Base-by-base conservation (phyloP, 2,888 invertebrate species). In the Amiota minor region DNA sequence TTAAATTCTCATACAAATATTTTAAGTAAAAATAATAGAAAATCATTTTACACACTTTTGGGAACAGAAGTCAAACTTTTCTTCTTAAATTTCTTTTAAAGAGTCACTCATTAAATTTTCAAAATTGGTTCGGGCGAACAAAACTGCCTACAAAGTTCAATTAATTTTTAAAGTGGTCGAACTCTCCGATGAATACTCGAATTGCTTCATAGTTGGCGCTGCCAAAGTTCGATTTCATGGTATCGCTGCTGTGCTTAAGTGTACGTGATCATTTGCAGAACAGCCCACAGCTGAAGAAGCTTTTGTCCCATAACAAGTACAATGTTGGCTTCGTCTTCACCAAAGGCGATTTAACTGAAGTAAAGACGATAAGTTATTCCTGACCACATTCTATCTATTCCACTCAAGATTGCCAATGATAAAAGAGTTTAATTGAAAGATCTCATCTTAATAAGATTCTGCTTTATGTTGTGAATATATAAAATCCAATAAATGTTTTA, bases 51-150 rank as follows among this genome's bases (percentile, higher is more conserved):
- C n/a, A n/a, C n/a, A n/a, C n/a, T n/a, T n/a, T n/a, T n/a, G n/a
- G n/a, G n/a, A n/a, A n/a, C n/a, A n/a, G n/a, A n/a, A n/a, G n/a
- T n/a, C n/a, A n/a, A n/a, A n/a, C n/a, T n/a, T n/a, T n/a, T n/a
- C n/a, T 95, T 94, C 95, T 95, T 95, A 95, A 95, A 95, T 93
- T 93, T 93, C 76, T 91, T 87, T 23, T 3, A 68, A 90, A 91
- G 90, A 90, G 90, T 90, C 92, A 89, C 89, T 89, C 92, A 91
- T 91, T 91, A 78, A 83, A 89, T 89, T 76, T 73, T 88, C 92
- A 98, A 94, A 97, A 99, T 99, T 99, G 99, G 99, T 97, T 97
- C 98, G 98, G 97, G 99, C 98, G 98, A 99, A 99, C 96, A 98
- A 97, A 92, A 93, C 97, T 90, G 93, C 97, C 86, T 99, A 99